phyloP scores from a whole-genome alignment of 2,888 invertebrate genomes.

The Quadroppia sp. region DNA sequence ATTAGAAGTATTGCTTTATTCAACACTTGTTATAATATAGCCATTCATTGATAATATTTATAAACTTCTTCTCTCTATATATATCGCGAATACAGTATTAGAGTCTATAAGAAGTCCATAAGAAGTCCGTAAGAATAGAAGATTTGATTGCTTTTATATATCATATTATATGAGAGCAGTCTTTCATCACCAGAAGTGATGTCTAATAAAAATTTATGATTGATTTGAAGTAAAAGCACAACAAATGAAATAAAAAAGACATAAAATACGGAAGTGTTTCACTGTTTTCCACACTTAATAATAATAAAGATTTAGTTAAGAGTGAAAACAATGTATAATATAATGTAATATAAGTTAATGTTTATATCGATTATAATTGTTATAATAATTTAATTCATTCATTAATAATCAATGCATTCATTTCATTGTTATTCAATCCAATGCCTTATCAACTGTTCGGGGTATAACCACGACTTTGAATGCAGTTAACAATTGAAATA shows the following conservation, averaged over 20 bases:
- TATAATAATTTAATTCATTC: no score
- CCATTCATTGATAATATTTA: no score
- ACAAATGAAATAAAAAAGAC: neutral
- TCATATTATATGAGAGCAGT: neutral
- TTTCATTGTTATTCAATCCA: no score
- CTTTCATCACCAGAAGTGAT: neutral
- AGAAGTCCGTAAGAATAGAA: neutral
- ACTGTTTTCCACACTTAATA: neutral
- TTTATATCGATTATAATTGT: no score
- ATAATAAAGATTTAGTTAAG: neutral
- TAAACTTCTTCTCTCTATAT: neutral
- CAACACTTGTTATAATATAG: no score
- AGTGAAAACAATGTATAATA: neutral
- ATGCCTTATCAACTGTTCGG: no score
- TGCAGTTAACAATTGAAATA: no score
- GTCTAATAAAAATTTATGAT: slow-evolving; percentile 3
- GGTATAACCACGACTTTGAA: no score
- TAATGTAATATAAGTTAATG: no score
- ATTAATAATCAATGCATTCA: no score
- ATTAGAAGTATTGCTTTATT: neutral
- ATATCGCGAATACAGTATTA: neutral
- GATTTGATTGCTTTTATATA: neutral
- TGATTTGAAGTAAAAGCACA: neutral
- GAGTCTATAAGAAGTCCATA: neutral
- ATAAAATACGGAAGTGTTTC: slow-evolving; percentile 5